Evolutionary conservation across 2,888 invertebrate species (phyloP).

Genomic region (Tenthredo distinguenda): DNA sequence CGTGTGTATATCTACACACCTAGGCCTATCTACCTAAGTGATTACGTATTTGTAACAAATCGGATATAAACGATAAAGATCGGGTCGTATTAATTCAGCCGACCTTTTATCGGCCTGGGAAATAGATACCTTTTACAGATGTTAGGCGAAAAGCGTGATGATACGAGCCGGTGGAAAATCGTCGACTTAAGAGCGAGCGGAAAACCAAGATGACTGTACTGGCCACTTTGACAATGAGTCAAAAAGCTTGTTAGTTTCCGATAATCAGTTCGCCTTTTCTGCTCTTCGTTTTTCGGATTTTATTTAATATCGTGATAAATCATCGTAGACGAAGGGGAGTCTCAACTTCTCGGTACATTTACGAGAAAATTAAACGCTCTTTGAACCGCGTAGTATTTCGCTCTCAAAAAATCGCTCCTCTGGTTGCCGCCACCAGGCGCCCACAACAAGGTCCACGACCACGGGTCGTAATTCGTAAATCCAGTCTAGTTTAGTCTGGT

Average conservation of each 20-base stretch:
- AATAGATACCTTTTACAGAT: conserved; percentile 36
- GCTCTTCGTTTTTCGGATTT: background rate
- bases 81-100: background rate
- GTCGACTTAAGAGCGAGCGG: conserved; percentile 27
- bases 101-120: background rate
- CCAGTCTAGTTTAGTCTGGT: background rate
- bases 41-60: background rate
- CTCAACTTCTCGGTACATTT: background rate
- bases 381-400: background rate
- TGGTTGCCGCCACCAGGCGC: background rate
- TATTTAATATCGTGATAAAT: background rate
- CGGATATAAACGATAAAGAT: background rate
- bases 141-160: background rate
- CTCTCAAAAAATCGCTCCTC: background rate
- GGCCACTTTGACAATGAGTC: background rate
- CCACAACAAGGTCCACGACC: too few species aligned
- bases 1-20: background rate
- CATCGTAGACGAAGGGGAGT: background rate
- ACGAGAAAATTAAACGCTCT: background rate
- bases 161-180: conserved; percentile 3
- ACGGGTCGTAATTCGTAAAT: background rate
- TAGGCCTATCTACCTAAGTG: background rate
- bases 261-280: background rate
- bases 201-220: background rate
- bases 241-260: background rate